Percentiles rank a stretch among this genome's conserved stretches.
These are phyloP conservation scores for Araneus ventricosus DNA, from an alignment of 1,140 invertebrate genomes.

Conservation along the genomic window DNA sequence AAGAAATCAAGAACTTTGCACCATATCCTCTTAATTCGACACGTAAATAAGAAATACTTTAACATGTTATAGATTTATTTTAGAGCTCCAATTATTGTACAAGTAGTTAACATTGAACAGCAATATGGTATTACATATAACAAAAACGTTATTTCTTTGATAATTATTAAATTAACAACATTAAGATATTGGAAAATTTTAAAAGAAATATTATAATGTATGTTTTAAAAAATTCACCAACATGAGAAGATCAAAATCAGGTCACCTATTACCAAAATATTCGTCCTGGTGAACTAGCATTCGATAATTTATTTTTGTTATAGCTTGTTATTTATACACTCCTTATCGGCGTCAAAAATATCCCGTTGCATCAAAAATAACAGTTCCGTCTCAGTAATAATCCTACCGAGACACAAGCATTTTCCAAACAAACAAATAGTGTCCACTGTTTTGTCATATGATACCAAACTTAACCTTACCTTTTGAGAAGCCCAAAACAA, in stretches of 20 bases:
- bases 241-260: background rate
- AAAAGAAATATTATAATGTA: too few relatives aligned
- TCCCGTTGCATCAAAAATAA: background rate
- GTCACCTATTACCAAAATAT: background rate
- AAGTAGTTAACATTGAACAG: too few relatives aligned
- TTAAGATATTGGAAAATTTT: too few relatives aligned
- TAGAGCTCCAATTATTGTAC: too few relatives aligned
- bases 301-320: background rate
- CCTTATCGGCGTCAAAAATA: constrained; percentile 4
- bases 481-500: background rate
- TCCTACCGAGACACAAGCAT: background rate
- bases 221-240: background rate
- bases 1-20: too few relatives aligned
- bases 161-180: too few relatives aligned
- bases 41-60: too few relatives aligned
- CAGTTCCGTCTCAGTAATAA: background rate
- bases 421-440: background rate
- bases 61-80: too few relatives aligned
- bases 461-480: background rate
- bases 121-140: too few relatives aligned
- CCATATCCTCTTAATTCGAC: too few relatives aligned
- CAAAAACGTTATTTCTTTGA: too few relatives aligned
- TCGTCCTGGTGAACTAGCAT: background rate
- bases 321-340: background rate
- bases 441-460: too few relatives aligned